Conservation (phyloP, 2,888 invertebrate genomes). For the Synergus itoensis region DNA sequence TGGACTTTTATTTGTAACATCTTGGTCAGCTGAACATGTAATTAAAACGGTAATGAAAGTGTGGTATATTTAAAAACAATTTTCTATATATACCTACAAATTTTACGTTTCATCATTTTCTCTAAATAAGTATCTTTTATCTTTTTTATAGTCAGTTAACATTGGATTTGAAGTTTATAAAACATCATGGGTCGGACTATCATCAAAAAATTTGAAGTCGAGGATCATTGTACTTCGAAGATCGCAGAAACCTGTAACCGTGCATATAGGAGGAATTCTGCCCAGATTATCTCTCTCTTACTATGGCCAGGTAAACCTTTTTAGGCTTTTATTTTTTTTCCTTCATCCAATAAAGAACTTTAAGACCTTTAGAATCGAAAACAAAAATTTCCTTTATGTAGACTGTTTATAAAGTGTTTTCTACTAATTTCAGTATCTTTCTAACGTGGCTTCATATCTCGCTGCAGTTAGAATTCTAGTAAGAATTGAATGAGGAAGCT, state of each 20-base stretch:
- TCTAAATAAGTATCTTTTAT: background rate
- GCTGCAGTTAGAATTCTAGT: conserved; percentile 13
- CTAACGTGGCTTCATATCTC: background rate
- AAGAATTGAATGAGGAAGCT: background rate
- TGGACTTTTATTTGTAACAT: conserved; percentile 21
- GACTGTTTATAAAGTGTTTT: background rate
- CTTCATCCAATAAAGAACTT: background rate
- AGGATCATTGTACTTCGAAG: conserved; percentile 48
- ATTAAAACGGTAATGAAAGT: conserved; percentile 12
- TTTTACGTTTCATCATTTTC: background rate
- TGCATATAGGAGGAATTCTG: conserved; percentile 44
- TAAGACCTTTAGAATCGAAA: background rate
- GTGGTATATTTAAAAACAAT: background rate
- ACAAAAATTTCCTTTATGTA: too few species aligned
- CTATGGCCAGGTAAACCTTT: background rate
- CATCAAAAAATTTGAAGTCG: background rate
- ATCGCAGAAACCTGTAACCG: conserved; percentile 49
- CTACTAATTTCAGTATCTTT: conserved; percentile 15
- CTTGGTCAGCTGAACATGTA: conserved; percentile 19
- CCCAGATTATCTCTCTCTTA: conserved; percentile 6
- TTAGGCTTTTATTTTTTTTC: background rate
- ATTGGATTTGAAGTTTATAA: conserved; percentile 33
- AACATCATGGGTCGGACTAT: conserved; percentile 18
- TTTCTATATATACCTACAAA: background rate
- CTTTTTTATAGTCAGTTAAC: background rate